Percentiles rank a stretch among this genome's conserved stretches.
These are phyloP conservation scores for Bradysia coprophila DNA, from an alignment of 1,140 invertebrate species.

Conservation along the genomic window DNA sequence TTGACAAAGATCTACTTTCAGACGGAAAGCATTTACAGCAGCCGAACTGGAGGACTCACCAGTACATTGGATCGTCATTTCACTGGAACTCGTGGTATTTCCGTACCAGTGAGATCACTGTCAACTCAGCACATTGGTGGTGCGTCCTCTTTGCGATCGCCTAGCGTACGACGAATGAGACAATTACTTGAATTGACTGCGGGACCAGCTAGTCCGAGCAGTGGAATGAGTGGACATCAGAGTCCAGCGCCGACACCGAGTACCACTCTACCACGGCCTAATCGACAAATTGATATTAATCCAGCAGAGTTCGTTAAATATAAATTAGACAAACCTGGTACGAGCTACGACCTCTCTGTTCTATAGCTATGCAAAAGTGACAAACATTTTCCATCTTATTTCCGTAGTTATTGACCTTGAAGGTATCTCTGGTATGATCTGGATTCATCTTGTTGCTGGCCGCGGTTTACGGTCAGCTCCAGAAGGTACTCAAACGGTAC, in stretches of 20 bases:
- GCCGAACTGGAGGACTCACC: conserved; percentile 27
- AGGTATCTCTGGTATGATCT: conserved; percentile 74
- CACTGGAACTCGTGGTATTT: conserved; percentile 9
- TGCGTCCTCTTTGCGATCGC: conserved; percentile 34
- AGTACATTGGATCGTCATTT: conserved; percentile 31
- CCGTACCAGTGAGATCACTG: conserved; percentile 36
- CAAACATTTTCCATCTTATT: conserved; percentile 13
- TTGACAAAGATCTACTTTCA: too few species aligned
- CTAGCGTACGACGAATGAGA: conserved; percentile 54
- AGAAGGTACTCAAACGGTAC: conserved; percentile 34
- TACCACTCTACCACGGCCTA: conserved; percentile 48
- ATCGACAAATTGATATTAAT: conserved; percentile 69
- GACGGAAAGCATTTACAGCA: not conserved
- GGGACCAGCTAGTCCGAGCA: conserved; percentile 27
- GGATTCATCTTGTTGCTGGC: conserved; percentile 78
- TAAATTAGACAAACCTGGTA: conserved; percentile 63
- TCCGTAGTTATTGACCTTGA: conserved; percentile 25
- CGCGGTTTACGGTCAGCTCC: conserved; percentile 66
- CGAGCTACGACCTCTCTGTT: conserved; percentile 26
- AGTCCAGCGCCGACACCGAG: conserved; percentile 51
- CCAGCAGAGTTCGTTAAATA: conserved; percentile 86
- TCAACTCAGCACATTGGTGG: conserved; percentile 43
- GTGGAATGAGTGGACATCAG: conserved; percentile 33
- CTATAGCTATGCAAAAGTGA: conserved; percentile 9
- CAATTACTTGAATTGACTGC: conserved; percentile 56